phyloP scores from a whole-genome alignment of 2,797 vertebrate genomes.

The Gila robusta region DNA sequence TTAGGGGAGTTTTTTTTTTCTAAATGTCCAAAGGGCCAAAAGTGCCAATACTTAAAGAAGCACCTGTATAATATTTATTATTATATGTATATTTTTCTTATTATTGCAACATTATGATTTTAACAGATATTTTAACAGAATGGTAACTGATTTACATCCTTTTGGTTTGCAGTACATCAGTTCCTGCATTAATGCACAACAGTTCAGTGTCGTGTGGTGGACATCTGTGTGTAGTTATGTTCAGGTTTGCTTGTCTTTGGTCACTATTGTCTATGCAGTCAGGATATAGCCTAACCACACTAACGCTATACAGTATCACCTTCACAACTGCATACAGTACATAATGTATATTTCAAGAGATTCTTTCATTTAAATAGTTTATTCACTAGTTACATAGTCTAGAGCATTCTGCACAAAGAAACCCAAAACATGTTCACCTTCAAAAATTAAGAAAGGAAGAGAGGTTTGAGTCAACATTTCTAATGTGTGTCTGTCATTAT shows the following conservation, averaged over 20 bases:
- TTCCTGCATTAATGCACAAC: background rate
- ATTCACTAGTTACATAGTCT: conserved; percentile 1
- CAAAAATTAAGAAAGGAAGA: background rate
- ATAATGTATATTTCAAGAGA: background rate
- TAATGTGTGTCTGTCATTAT: background rate
- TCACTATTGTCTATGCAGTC: background rate
- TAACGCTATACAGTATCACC: too few species aligned
- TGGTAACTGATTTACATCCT: background rate
- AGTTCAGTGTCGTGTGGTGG: background rate
- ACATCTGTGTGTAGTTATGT: background rate
- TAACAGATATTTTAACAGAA: background rate
- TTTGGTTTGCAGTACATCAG: background rate
- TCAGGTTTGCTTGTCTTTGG: background rate
- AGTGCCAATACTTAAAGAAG: background rate
- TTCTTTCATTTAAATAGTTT: background rate
- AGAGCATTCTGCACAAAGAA: background rate
- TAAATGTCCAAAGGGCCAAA: background rate
- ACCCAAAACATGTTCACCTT: background rate
- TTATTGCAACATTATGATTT: background rate
- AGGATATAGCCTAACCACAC: too few species aligned
- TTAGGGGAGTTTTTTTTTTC: background rate
- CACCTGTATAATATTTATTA: background rate
- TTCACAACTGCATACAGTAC: too few species aligned
- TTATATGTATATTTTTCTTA: background rate
- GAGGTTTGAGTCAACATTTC: background rate